Evolutionary conservation across 2,113 vertebrate genomes (phyloP), one percentile per base, ranked within the genome.

Genomic region (Cyphomyrus plagiostoma): DNA sequence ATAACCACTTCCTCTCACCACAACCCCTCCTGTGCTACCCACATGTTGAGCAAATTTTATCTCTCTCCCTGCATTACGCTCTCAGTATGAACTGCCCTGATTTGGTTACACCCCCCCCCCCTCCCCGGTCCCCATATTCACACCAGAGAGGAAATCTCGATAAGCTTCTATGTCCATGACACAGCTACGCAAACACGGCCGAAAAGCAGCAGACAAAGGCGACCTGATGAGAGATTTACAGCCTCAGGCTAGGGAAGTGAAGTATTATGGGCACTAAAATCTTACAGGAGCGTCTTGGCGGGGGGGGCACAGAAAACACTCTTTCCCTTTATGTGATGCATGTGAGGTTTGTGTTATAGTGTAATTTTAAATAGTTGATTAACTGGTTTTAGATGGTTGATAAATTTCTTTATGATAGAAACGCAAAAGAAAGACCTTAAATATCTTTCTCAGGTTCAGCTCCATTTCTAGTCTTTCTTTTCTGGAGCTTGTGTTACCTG

Each of bases 131-230:
- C 26, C 26, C 88, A 15, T 77, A 50, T 49, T 17, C 66, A 49
- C 48, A 74, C 48, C n/a, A 39, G 46, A 35, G 66, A 80, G 88
- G 45, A 77, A 80, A 88, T 77, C 48, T 80, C 42, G 2, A 30
- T 48, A 17, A 88, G 88, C 62, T 35, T 49, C 66, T 48, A 50
- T 21, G 66, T 80, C 88, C 15, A 30, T 80, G 88, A 88, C 88
- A 88, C 70, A 50, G 66, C 9, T 88, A 77, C 66, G 39, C 66
- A 88, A 88, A 88, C 66, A 88, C 45, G 6, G 3, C 66, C 19
- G 17, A 88, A 52, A 70, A 39, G 66, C 46, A n/a, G 19, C 56
- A 88, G 62, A 30, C 42, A 88, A 48, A 74, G 66, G n/a, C 88
- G 19, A 66, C 46, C 49, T 77, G 88, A 80, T 88, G 66, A 50